Base-by-base conservation (phyloP, 2,113 vertebrate genomes). In the Callocephalon fimbriatum region DNA sequence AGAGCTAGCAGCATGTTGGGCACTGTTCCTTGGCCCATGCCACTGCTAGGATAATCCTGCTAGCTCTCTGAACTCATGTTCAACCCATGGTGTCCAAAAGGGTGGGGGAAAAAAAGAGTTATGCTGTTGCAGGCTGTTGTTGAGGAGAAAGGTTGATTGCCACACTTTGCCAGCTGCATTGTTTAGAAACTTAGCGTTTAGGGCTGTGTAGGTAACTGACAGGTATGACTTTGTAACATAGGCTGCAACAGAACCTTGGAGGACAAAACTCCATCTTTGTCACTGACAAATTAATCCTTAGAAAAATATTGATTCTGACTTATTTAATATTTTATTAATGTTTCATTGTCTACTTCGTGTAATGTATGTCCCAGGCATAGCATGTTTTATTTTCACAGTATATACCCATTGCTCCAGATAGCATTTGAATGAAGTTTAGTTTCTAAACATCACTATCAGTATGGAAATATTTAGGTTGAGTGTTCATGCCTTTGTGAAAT, bases 61-160 rank as follows among this genome's bases (percentile, higher is more conserved):
- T 71, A 54, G 42, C 47, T 85, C 9, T 87, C 35, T 44, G 40
- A 72, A 61, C 32, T 74, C 23, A 21, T 27, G 4, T 42, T 70
- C 53, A n/a, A 42, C 7, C 4, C 14, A 8, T 0, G 0, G 29
- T 67, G 54, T 61, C 35, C 32, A 37, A 38, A 42, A 50, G 12
- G 10, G 6, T 15, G 29, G 25, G 25, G 18, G 16, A 13, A 42
- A 27, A 53, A 47, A 12, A 23, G 6, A 73, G 5, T 56, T 40
- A 26, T 3, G 15, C 26, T 1, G 3, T 12, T 72, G 22, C 21
- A 56, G 51, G 15, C 44, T 63, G n/a, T 12, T 84, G 17, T 20
- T 90, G 53, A 75, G 56, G 47, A 74, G 66, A 38, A 73, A 37
- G 13, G 10, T 44, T 90, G 32, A 8, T 71, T 48, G 31, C n/a